Percentiles rank a stretch among this genome's conserved stretches.
Evolutionary conservation across 2,888 invertebrate genomes (phyloP).

Genomic region (Plusia festucae): DNA sequence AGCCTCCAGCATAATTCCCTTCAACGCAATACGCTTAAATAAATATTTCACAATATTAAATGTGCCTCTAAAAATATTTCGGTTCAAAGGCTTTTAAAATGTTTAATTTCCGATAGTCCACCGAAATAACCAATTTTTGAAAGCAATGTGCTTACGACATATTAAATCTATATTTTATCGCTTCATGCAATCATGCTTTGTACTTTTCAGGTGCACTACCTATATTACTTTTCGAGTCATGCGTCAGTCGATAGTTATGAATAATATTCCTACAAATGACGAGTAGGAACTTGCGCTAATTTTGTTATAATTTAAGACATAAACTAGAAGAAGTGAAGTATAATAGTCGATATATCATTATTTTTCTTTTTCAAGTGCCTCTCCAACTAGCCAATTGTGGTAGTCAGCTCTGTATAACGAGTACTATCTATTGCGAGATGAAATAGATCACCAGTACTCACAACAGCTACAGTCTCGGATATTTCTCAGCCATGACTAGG

Average conservation of each 20-base stretch:
- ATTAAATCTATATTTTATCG: constrained; percentile 1
- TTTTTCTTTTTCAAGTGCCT: too few relatives aligned
- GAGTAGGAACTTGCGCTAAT: too few relatives aligned
- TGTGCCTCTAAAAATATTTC: neutral
- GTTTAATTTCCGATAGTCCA: constrained; percentile 5
- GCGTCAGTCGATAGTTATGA: neutral
- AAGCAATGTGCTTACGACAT: neutral
- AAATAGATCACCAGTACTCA: too few relatives aligned
- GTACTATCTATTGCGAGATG: too few relatives aligned
- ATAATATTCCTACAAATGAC: too few relatives aligned
- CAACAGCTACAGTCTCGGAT: too few relatives aligned
- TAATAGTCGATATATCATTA: too few relatives aligned
- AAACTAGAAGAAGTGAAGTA: too few relatives aligned
- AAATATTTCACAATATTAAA: neutral
- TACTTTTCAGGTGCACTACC: neutral
- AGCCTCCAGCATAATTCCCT: neutral
- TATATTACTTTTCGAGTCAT: neutral
- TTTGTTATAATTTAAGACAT: too few relatives aligned
- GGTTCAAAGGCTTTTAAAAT: neutral
- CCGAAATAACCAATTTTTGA: constrained; percentile 1
- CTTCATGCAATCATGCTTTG: neutral
- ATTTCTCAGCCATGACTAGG: too few relatives aligned
- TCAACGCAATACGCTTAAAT: neutral
- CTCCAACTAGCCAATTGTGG: too few relatives aligned
- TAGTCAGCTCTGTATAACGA: too few relatives aligned